phyloP scores from a whole-genome alignment of 2,888 invertebrate genomes.

The Gerris lacustris region DNA sequence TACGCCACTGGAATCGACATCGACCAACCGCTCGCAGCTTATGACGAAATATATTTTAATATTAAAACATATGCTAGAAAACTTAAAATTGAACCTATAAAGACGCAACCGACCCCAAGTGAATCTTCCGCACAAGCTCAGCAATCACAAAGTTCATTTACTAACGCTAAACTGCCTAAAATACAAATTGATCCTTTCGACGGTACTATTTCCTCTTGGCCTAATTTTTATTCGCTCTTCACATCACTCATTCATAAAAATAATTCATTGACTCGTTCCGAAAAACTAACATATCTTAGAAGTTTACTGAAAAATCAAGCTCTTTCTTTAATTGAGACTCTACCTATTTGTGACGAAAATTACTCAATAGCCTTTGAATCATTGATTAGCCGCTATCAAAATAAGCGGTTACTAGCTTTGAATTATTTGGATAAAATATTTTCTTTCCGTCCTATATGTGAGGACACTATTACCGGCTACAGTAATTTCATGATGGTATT shows the following conservation, averaged over 20 bases:
- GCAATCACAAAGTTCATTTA: background rate
- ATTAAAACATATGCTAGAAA: constrained; percentile 9
- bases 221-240: constrained; percentile 4
- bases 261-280: background rate
- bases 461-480: background rate
- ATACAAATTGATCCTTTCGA: background rate
- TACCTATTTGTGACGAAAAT: constrained; percentile 1
- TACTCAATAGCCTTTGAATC: background rate
- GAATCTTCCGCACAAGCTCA: background rate
- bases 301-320: background rate
- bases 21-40: background rate
- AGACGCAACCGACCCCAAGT: background rate
- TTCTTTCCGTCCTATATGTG: background rate
- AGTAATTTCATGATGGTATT: background rate
- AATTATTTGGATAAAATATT: constrained; percentile 6
- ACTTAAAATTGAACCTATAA: background rate
- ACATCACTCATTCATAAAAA: background rate
- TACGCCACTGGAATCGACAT: too few relatives aligned
- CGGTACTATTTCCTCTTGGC: background rate
- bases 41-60: constrained; percentile 9
- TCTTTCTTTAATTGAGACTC: constrained; percentile 7
- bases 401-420: constrained; percentile 1
- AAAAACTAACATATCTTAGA: constrained; percentile 5
- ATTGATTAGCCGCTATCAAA: background rate
- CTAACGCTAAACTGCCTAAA: background rate